A percentile compares a stretch with the other conserved stretches of the same genome.
Conservation (phyloP, 2,888 invertebrate genomes). For the Galerucella nymphaeae region DNA sequence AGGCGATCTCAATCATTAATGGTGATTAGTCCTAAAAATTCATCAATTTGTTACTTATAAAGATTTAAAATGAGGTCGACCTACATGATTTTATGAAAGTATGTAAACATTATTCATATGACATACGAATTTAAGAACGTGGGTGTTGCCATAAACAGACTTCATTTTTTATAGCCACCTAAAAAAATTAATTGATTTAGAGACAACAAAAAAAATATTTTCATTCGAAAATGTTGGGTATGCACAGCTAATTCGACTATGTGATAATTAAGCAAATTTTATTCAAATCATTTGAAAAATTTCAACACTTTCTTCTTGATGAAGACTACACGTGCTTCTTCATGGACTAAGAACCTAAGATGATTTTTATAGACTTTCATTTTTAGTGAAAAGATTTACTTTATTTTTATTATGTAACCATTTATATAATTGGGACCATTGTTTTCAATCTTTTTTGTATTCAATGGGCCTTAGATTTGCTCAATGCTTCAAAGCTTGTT, state of each 20-base stretch:
- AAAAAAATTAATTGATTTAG: too few relatives aligned
- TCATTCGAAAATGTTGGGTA: not conserved
- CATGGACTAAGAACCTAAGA: not conserved
- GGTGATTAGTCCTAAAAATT: not conserved
- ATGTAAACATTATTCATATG: not conserved
- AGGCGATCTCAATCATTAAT: not conserved
- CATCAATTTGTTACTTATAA: not conserved
- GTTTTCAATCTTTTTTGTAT: not conserved
- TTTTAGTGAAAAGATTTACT: conserved; percentile 2
- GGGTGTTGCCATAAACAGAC: not conserved
- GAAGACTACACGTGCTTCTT: not conserved
- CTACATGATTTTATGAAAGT: conserved; percentile 2
- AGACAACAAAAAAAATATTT: not conserved
- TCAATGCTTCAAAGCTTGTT: too few relatives aligned
- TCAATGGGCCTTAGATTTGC: too few relatives aligned
- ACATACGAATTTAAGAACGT: not conserved
- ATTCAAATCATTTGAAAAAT: not conserved
- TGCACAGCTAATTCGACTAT: not conserved
- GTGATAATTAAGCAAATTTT: not conserved
- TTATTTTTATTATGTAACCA: not conserved
- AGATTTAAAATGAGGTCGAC: not conserved
- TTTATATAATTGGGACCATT: conserved; percentile 9
- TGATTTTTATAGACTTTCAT: conserved; percentile 17
- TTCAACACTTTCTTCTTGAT: conserved; percentile 14
- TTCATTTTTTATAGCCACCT: not conserved